Conservation (phyloP, 2,888 invertebrate species). For the Tenthredo notha region DNA sequence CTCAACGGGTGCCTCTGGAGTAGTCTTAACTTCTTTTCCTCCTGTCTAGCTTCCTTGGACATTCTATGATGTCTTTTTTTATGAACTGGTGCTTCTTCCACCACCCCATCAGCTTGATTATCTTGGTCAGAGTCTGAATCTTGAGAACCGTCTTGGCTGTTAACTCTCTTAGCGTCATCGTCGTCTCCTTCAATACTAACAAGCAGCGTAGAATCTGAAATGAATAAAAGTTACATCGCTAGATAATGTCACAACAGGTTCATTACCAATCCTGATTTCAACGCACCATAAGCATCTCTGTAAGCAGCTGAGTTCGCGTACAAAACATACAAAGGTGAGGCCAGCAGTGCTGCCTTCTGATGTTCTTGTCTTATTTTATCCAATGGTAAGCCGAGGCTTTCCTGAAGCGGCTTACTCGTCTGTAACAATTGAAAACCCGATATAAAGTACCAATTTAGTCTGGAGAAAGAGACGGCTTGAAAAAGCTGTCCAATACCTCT, state of each 20-base stretch:
- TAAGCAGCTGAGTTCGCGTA: constrained; percentile 93
- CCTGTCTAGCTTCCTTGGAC: constrained; percentile 84
- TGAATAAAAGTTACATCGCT: constrained; percentile 25
- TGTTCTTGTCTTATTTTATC: constrained; percentile 90
- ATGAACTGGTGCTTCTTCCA: constrained; percentile 80
- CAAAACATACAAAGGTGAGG: constrained; percentile 91
- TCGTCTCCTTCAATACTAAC: constrained; percentile 79
- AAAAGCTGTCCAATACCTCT: constrained; percentile 78
- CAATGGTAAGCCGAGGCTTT: constrained; percentile 89
- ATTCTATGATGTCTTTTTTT: constrained; percentile 85
- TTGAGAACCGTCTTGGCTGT: constrained; percentile 80
- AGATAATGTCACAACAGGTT: neutral
- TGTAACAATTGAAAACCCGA: constrained; percentile 73
- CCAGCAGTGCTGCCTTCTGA: constrained; percentile 87
- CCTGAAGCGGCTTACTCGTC: constrained; percentile 94
- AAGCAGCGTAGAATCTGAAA: constrained; percentile 67
- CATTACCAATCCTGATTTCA: constrained; percentile 67
- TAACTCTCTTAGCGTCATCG: constrained; percentile 80
- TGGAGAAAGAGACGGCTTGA: neutral
- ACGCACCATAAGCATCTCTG: constrained; percentile 86
- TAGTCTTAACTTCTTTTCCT: constrained; percentile 85
- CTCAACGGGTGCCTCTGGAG: constrained; percentile 87
- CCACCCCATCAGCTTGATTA: constrained; percentile 76
- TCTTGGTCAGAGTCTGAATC: constrained; percentile 87
- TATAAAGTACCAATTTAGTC: constrained; percentile 30